phyloP scores from a whole-genome alignment of 1,140 invertebrate genomes.

The Atopsyche davidsoni region DNA sequence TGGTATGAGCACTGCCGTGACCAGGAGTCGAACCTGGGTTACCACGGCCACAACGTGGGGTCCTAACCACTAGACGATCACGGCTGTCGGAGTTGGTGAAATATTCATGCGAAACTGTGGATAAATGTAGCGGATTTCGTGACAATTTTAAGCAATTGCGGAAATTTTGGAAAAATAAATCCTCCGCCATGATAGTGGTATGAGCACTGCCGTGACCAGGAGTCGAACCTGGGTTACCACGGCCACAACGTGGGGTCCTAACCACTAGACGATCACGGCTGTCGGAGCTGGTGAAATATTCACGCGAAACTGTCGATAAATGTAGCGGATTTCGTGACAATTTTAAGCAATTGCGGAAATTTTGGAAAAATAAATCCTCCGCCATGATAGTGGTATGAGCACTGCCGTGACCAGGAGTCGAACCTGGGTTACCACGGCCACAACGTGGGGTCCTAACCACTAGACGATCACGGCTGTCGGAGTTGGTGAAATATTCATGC shows the following conservation, averaged over 20 bases:
- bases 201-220: constrained; percentile 37
- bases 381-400: too few relatives aligned
- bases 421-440: constrained; percentile 47
- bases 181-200: too few relatives aligned
- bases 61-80: constrained; percentile 49
- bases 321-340: too few relatives aligned
- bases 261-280: constrained; percentile 48
- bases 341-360: too few relatives aligned
- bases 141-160: too few relatives aligned
- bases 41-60: constrained; percentile 48
- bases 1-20: constrained; percentile 33
- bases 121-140: too few relatives aligned
- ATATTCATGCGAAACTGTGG: too few relatives aligned
- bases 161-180: too few relatives aligned
- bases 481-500: too few relatives aligned
- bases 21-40: constrained; percentile 47
- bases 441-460: constrained; percentile 49
- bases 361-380: too few relatives aligned
- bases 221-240: constrained; percentile 47
- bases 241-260: constrained; percentile 49
- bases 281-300: too few relatives aligned
- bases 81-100: constrained; percentile 26
- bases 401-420: constrained; percentile 41
- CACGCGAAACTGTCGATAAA: too few relatives aligned
- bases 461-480: constrained; percentile 43